phyloP scores from a whole-genome alignment of 2,113 vertebrate genomes.

The Myodes glareolus region DNA sequence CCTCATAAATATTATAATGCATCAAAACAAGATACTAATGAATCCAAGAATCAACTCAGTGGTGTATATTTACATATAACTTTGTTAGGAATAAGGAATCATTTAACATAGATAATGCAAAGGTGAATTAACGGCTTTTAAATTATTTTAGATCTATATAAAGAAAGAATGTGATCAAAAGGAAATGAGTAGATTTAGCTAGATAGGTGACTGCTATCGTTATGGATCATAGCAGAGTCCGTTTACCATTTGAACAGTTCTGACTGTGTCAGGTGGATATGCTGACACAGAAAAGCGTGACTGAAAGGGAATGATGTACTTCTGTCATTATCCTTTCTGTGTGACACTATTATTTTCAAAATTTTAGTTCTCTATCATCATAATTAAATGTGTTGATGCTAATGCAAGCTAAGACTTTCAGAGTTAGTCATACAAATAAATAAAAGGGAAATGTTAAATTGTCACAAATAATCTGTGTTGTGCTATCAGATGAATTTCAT shows the following conservation, averaged over 20 bases:
- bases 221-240: background rate
- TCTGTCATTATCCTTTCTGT: background rate
- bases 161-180: background rate
- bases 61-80: background rate
- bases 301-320: background rate
- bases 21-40: background rate
- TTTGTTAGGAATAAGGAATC: background rate
- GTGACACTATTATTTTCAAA: background rate
- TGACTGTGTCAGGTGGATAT: background rate
- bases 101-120: background rate
- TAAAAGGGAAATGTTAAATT: conserved; percentile 3
- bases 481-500: background rate
- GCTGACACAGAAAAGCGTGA: background rate
- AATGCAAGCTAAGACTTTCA: background rate
- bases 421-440: background rate
- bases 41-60: background rate
- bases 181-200: background rate
- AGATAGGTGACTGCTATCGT: background rate
- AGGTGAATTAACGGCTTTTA: background rate
- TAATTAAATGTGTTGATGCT: background rate
- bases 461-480: background rate
- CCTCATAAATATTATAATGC: background rate
- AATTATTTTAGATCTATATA: background rate
- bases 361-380: background rate
- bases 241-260: background rate